phyloP scores from a whole-genome alignment of 1,140 invertebrate genomes.

The Cotesia vestalis region DNA sequence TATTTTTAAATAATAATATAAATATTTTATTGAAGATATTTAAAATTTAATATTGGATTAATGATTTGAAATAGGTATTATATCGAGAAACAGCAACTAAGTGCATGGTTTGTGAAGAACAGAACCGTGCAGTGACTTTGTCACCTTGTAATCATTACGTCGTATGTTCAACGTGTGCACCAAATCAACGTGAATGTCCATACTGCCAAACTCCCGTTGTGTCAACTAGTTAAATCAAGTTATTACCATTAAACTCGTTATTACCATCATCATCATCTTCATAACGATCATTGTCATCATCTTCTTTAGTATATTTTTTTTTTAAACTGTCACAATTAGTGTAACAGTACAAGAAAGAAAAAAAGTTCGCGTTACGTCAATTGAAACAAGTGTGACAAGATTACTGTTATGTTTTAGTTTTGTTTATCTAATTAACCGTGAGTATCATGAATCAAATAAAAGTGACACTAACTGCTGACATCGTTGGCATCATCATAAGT shows the following conservation, averaged over 20 bases:
- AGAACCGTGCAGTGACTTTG: constrained; percentile 82
- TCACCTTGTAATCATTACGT: constrained; percentile 91
- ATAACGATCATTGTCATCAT: constrained; percentile 42
- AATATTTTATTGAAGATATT: neutral
- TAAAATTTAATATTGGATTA: neutral
- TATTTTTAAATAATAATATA: too few species aligned
- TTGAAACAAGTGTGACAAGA: too few species aligned
- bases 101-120: constrained; percentile 90
- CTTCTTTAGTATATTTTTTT: neutral
- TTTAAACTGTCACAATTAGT: too few species aligned
- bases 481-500: neutral
- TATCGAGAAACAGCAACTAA: constrained; percentile 87
- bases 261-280: neutral
- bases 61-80: constrained; percentile 68
- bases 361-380: too few species aligned
- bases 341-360: too few species aligned
- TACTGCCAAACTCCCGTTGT: constrained; percentile 85
- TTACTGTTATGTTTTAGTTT: too few species aligned
- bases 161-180: constrained; percentile 84
- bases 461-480: neutral
- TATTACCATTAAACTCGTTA: too few species aligned
- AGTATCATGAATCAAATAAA: too few species aligned
- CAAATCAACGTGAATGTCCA: constrained; percentile 83
- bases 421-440: too few species aligned
- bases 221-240: constrained; percentile 60